Percentiles rank a stretch among this genome's conserved stretches.
Evolutionary conservation across 2,888 invertebrate genomes (phyloP).

Genomic region (Euclidia mi): DNA sequence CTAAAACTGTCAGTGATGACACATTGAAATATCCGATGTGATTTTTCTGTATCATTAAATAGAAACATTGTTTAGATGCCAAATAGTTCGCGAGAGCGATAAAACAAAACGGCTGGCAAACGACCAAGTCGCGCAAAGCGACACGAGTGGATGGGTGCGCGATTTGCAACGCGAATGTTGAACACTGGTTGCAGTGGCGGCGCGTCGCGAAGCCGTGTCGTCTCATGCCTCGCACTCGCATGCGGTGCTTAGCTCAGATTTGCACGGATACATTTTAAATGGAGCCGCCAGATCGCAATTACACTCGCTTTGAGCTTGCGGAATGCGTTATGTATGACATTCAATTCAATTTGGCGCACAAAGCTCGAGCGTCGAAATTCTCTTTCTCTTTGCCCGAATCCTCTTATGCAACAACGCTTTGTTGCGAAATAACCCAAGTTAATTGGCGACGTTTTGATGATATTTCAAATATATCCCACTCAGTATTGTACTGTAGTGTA

Average conservation of each 20-base stretch:
- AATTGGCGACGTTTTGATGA: conserved; percentile 61
- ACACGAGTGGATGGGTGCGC: conserved; percentile 82
- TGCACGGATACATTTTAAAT: conserved; percentile 87
- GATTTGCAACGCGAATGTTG: conserved; percentile 74
- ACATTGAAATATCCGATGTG: conserved; percentile 79
- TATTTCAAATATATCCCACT: conserved; percentile 40
- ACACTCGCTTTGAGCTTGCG: conserved; percentile 86
- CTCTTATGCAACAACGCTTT: conserved; percentile 80
- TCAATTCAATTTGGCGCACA: conserved; percentile 87
- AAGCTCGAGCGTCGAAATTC: conserved; percentile 83
- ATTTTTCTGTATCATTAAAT: conserved; percentile 86
- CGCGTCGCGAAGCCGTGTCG: conserved; percentile 56
- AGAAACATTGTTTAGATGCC: conserved; percentile 86
- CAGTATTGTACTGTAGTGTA: background rate
- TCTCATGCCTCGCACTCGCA: conserved; percentile 59
- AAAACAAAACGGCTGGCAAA: conserved; percentile 87
- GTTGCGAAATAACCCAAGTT: conserved; percentile 74
- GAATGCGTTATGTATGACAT: conserved; percentile 87
- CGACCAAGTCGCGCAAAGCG: conserved; percentile 81
- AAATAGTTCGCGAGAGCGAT: conserved; percentile 84
- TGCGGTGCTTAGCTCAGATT: conserved; percentile 77
- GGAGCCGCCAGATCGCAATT: conserved; percentile 86
- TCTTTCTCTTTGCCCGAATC: conserved; percentile 83
- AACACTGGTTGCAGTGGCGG: conserved; percentile 53
- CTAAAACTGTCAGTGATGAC: conserved; percentile 64